Base-by-base conservation (phyloP, 2,888 invertebrate genomes). In the Dryomyza anilis region DNA sequence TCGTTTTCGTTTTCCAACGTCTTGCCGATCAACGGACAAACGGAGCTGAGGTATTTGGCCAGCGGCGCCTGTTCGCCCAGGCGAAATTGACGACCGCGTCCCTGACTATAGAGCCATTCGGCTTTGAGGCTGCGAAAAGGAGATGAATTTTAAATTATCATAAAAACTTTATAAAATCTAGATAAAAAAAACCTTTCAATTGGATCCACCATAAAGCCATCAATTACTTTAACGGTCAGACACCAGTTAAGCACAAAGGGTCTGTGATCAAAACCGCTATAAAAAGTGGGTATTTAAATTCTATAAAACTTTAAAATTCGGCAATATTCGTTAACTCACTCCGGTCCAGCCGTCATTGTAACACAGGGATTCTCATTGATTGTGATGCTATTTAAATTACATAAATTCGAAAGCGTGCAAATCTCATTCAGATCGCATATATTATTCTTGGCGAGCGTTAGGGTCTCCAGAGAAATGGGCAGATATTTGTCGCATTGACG, bases 101-200 rank as follows among this genome's bases (percentile, higher is more conserved):
- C 96, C 85, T 96, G 96, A 70, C 95, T 95, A 84, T 95, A 96
- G 64, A 96, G 85, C 96, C 96, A 97, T 81, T 96, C 96, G 0
- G 95, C 96, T 85, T 94, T 93, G 71, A 96, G 86, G 81, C 96
- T 95, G 52, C 4, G 25, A 21, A 53, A 55, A 5, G 5, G 29
- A 14, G 39, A 36, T 33, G 33, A 57, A 33, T 46, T 33, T 23
- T 33, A 14, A 55, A 29, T 16, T 25, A 39, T 14, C 27, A 2
- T 12, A 33, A 25, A 21, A 46, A n/a, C 23, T 5, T 52, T 27
- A 14, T n/a, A 6, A 4, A 33, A 36, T 33, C 2, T 16, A 2
- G 10, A 33, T 25, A 5, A 53, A 30, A 23, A 8, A 14, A 53
- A 78, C 94, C 92, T 93, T 86, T 96, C 96, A 74, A 95, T 92